Percentiles rank a stretch among this genome's conserved stretches.
Conservation (phyloP, 2,113 vertebrate genomes). For the Ariopsis seemanni region DNA sequence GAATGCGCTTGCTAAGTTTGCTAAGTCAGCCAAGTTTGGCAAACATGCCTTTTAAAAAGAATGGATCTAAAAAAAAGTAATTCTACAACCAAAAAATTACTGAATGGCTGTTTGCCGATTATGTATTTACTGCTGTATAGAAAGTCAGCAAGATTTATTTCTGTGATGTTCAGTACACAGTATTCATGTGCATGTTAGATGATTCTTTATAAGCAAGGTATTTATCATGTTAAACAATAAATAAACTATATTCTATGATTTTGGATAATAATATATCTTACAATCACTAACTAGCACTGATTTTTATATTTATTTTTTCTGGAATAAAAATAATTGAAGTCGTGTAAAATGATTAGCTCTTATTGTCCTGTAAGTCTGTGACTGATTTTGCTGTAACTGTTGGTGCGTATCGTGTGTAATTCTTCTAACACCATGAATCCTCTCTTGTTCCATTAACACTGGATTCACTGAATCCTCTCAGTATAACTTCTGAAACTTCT, state of each 20-base stretch:
- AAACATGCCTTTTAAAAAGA: accelerated
- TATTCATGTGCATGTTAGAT: neutral
- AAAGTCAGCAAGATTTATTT: neutral
- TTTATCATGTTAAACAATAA: neutral
- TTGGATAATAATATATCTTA: neutral
- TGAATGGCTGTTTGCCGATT: neutral
- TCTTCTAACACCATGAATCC: neutral
- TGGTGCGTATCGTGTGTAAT: neutral
- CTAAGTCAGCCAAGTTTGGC: accelerated
- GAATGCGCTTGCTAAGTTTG: accelerated
- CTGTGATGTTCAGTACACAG: neutral
- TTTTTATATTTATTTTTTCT: neutral
- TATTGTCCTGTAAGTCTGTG: neutral
- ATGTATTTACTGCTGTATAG: neutral
- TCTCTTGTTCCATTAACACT: neutral
- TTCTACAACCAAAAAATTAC: neutral
- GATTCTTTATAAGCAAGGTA: neutral
- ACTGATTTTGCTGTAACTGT: neutral
- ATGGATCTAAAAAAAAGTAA: neutral
- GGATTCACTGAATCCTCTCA: neutral
- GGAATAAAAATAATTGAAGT: neutral
- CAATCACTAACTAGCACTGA: neutral
- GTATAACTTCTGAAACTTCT: neutral
- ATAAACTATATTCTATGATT: neutral
- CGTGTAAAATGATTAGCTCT: neutral